These are phyloP conservation scores for Sceloporus tristichus DNA, from an alignment of 2,113 vertebrate species.

Conservation along the genomic window DNA sequence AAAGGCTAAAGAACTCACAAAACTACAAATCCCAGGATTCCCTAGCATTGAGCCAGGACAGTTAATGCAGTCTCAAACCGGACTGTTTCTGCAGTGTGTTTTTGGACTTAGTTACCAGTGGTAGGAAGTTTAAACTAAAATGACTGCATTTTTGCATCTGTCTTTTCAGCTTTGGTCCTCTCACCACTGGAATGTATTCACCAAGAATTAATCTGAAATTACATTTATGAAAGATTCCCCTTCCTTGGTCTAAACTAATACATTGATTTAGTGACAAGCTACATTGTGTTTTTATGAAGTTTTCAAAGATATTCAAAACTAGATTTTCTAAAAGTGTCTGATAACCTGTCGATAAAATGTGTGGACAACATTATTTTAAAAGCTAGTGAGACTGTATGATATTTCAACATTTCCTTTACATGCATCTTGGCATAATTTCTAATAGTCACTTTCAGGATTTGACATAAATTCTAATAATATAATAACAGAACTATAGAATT, in stretches of 20 bases:
- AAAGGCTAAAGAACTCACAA: no score
- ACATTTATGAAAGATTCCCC: no score
- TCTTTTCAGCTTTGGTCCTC: no score
- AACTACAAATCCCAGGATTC: no score
- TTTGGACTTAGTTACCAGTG: no score
- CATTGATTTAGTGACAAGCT: constrained; percentile 53
- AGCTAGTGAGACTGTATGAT: background rate
- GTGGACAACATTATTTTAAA: background rate
- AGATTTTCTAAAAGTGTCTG: constrained; percentile 27
- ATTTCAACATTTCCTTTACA: background rate
- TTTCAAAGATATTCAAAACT: constrained; percentile 44
- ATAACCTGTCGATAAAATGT: constrained; percentile 32
- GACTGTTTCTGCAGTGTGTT: no score
- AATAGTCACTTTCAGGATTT: background rate
- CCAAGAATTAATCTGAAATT: no score
- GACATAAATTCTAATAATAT: background rate
- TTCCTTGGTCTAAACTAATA: constrained; percentile 18
- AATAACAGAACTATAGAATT: background rate
- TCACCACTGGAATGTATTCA: no score
- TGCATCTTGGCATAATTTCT: background rate
- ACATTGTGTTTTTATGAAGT: constrained; percentile 15
- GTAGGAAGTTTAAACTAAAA: no score
- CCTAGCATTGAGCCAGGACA: no score
- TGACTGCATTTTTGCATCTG: no score
- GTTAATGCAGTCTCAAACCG: no score